Percentiles rank a stretch among this genome's conserved stretches.
Conservation (phyloP, 1,140 invertebrate species). For the Achroia grisella region DNA sequence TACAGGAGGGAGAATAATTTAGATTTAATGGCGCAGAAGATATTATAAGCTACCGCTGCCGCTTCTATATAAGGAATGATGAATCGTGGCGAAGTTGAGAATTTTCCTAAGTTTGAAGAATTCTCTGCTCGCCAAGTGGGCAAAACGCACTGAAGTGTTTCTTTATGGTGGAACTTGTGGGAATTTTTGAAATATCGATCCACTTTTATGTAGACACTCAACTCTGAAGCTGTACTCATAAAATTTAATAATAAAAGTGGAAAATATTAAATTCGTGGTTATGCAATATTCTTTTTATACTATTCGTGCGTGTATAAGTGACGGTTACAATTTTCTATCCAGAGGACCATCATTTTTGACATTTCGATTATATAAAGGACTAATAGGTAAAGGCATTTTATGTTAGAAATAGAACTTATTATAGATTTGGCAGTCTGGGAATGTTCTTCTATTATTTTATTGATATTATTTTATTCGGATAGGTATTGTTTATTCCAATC, state of each 20-base stretch:
- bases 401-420: too few relatives aligned
- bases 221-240: slow-evolving; percentile 14
- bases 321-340: too few relatives aligned
- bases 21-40: slow-evolving; percentile 40
- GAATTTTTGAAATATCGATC: slow-evolving; percentile 57
- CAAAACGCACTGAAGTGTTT: slow-evolving; percentile 48
- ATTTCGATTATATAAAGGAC: too few relatives aligned
- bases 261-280: not conserved
- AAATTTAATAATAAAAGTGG: slow-evolving; percentile 8
- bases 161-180: slow-evolving; percentile 47
- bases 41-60: slow-evolving; percentile 39
- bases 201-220: slow-evolving; percentile 24
- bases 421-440: too few relatives aligned
- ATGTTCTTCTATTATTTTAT: too few relatives aligned
- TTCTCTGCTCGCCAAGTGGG: slow-evolving; percentile 28
- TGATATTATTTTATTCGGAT: too few relatives aligned
- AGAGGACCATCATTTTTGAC: too few relatives aligned
- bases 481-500: too few relatives aligned
- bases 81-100: slow-evolving; percentile 40
- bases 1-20: slow-evolving; percentile 30
- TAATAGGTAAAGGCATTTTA: too few relatives aligned
- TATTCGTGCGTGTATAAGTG: too few relatives aligned
- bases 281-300: too few relatives aligned
- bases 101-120: slow-evolving; percentile 38
- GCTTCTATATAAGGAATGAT: slow-evolving; percentile 31